phyloP scores from a whole-genome alignment of 2,797 vertebrate species.

The Cryptoprocta ferox region DNA sequence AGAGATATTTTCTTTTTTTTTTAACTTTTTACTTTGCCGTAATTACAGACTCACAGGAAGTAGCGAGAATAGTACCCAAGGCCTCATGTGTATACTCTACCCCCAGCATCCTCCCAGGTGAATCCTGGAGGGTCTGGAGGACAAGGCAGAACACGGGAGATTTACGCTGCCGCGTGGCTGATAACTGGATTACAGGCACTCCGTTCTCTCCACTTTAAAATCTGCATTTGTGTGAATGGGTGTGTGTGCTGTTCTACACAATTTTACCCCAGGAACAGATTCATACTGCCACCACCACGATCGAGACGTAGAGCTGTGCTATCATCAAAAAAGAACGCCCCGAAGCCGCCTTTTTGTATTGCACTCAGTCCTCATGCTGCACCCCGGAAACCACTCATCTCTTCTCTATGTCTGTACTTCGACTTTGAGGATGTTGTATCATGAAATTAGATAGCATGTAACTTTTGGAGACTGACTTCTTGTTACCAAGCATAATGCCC shows the following conservation, averaged over 20 bases:
- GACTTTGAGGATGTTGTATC: too few species aligned
- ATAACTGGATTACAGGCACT: neutral
- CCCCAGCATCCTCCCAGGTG: neutral
- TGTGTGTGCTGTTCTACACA: neutral
- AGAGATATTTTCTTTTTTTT: neutral
- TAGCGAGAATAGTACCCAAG: neutral
- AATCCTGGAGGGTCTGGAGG: neutral
- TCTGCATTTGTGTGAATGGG: neutral
- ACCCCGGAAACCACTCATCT: neutral
- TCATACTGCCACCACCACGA: neutral
- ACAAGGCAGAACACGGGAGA: neutral
- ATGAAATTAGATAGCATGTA: too few species aligned
- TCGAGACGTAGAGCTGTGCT: neutral
- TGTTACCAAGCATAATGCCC: neutral
- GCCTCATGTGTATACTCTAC: neutral
- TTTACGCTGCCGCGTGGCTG: accelerated
- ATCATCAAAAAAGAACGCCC: neutral
- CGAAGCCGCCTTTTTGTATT: too few species aligned
- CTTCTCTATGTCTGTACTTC: neutral
- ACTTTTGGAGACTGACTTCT: neutral
- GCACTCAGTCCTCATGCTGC: too few species aligned
- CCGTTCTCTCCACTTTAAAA: neutral
- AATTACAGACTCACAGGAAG: neutral
- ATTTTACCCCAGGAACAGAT: neutral
- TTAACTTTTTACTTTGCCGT: neutral